Evolutionary conservation across 2,113 vertebrate species (phyloP).

Genomic region (Colinus virginianus): DNA sequence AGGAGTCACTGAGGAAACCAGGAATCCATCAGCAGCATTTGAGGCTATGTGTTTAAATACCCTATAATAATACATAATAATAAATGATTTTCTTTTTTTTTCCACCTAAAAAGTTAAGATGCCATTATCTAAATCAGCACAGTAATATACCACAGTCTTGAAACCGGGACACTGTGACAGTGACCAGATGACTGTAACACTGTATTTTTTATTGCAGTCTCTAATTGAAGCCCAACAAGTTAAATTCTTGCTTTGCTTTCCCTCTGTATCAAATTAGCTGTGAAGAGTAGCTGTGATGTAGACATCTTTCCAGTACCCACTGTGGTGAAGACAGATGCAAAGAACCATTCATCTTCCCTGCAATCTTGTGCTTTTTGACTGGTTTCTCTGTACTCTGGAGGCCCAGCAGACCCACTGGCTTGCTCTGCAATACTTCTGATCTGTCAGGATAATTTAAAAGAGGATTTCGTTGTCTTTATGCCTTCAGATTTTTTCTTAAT

Average conservation of each 20-base stretch:
- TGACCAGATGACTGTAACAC: neutral
- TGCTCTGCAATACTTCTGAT: neutral
- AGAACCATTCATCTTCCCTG: neutral
- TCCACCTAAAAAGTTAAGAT: neutral
- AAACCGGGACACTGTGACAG: neutral
- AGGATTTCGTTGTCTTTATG: neutral
- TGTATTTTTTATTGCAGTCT: neutral
- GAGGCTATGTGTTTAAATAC: neutral
- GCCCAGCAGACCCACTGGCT: neutral
- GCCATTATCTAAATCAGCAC: neutral
- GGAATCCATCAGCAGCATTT: neutral
- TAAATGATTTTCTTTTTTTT: neutral
- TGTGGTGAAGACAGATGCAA: conserved; percentile 33
- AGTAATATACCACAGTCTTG: neutral
- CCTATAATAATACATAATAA: neutral
- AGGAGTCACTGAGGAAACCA: neutral
- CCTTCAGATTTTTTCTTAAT: neutral
- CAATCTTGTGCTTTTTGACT: neutral
- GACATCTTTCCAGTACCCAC: conserved; percentile 21
- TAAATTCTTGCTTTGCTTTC: conserved; percentile 56
- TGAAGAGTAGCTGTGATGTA: conserved; percentile 36
- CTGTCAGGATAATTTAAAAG: neutral
- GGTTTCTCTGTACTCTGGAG: neutral
- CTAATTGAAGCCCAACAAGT: neutral
- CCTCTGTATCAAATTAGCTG: conserved; percentile 20